Percentiles rank a stretch among this genome's conserved stretches.
Conservation (phyloP, 2,888 invertebrate species). For the Phyllotreta striolata region DNA sequence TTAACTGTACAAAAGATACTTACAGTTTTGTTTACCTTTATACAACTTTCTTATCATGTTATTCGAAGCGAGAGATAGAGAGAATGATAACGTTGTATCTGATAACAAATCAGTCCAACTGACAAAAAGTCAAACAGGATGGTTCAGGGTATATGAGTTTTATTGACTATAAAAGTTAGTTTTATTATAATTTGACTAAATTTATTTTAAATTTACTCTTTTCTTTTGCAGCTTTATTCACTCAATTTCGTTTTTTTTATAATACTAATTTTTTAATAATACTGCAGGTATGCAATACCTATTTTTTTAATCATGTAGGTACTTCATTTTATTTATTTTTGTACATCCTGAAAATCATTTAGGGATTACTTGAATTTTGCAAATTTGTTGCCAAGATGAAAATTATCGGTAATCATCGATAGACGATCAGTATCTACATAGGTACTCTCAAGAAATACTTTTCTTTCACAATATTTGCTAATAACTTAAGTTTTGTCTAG, state of each 20-base stretch:
- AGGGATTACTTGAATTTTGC: too few species aligned
- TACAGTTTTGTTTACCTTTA: constrained; percentile 39
- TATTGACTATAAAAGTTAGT: constrained; percentile 12
- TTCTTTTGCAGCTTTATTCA: too few species aligned
- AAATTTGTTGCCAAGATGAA: too few species aligned
- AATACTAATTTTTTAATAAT: too few species aligned
- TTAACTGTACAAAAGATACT: constrained; percentile 31
- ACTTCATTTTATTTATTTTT: constrained; percentile 2
- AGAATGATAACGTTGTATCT: constrained; percentile 26
- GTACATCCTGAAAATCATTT: neutral
- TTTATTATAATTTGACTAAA: neutral
- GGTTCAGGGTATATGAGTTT: constrained; percentile 5
- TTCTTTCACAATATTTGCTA: too few species aligned
- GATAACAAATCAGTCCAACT: constrained; percentile 23
- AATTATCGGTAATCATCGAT: too few species aligned
- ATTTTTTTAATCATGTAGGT: too few species aligned
- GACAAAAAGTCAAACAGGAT: constrained; percentile 21
- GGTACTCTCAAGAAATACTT: too few species aligned
- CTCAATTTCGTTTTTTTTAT: too few species aligned
- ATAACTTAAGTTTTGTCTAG: too few species aligned
- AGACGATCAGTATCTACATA: too few species aligned
- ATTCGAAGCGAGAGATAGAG: constrained; percentile 33
- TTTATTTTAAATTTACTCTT: neutral
- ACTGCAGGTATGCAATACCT: too few species aligned
- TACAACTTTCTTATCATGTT: constrained; percentile 43